Conservation (phyloP, 2,888 invertebrate species). For the Tachina grossa region DNA sequence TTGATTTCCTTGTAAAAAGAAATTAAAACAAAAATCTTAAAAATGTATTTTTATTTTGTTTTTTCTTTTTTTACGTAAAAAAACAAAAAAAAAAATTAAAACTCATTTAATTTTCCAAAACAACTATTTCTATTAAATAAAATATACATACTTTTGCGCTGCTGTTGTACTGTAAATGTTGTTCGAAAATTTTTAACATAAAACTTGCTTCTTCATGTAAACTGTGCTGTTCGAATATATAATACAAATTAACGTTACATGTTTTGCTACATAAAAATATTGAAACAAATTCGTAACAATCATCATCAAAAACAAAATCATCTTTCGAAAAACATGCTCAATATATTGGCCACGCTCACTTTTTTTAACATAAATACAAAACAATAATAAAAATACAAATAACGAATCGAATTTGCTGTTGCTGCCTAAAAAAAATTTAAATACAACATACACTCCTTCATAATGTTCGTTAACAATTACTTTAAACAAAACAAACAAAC, state of each 20-base stretch:
- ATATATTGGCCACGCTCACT: slow-evolving; percentile 56
- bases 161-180: slow-evolving; percentile 70
- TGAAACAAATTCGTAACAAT: slow-evolving; percentile 39
- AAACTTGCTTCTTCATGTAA: slow-evolving; percentile 49
- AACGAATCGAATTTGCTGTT: slow-evolving; percentile 37
- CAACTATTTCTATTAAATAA: slow-evolving; percentile 64
- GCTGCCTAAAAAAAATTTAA: slow-evolving; percentile 36
- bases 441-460: slow-evolving; percentile 28
- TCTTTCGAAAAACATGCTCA: slow-evolving; percentile 42
- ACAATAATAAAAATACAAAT: neutral
- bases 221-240: slow-evolving; percentile 54
- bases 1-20: slow-evolving; percentile 40
- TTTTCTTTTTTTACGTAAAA: slow-evolving; percentile 69
- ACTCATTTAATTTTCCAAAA: slow-evolving; percentile 65
- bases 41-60: slow-evolving; percentile 56
- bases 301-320: slow-evolving; percentile 52
- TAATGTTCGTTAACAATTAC: slow-evolving; percentile 29
- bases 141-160: slow-evolving; percentile 60
- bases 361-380: slow-evolving; percentile 42
- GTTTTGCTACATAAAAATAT: slow-evolving; percentile 42
- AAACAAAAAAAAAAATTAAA: slow-evolving; percentile 37
- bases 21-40: slow-evolving; percentile 33
- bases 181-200: slow-evolving; percentile 58
- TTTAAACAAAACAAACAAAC: slow-evolving; percentile 47
- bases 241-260: slow-evolving; percentile 26